Base-by-base conservation (phyloP, 1,140 invertebrate genomes). In the Drepana arcuata region DNA sequence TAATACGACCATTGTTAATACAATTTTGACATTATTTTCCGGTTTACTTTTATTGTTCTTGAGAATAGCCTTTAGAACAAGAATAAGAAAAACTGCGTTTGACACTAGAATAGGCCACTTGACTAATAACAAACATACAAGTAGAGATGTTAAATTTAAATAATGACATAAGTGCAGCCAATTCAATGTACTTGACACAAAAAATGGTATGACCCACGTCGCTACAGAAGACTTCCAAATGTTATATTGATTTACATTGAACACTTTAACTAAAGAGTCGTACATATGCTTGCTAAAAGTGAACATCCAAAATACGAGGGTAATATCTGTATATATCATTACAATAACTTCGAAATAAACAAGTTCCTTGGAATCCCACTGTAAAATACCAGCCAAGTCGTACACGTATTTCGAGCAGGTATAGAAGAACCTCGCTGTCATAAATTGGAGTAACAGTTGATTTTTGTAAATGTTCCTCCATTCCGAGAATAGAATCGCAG, bases 201-300 rank as follows among this genome's bases (percentile, higher is more conserved):
- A 2, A 3, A 12, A 40, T 0, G 75, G 75, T 23, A 55, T 7
- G 1, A 56, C 5, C 75, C 75, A 80, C 2, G 60, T 55, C 3
- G 16, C 29, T 2, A 69, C 1, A 0, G 71, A 67, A 0, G 65
- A 25, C 41, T 52, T 68, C 48, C 48, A 54, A 5, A 75, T 29
- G 2, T 38, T 55, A 7, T 18, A 12, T 0, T 43, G 34, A 3
- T 46, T 34, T 1, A 40, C 33, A 42, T 50, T 53, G 24, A 78
- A 69, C n/a, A 78, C 63, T 44, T 54, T 77, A 0, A 69, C 73
- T 21, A 81, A 54, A 35, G 46, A 58, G 7, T 69, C 44, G 25
- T 78, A 68, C 61, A 81, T 74, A 13, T 72, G 56, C 15, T 59
- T 69, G n/a, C 46, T 77, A 27, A 73, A 81, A 3, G 72, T 35